Evolutionary conservation across 2,797 vertebrate species (phyloP).

Genomic region (Agapornis canus): DNA sequence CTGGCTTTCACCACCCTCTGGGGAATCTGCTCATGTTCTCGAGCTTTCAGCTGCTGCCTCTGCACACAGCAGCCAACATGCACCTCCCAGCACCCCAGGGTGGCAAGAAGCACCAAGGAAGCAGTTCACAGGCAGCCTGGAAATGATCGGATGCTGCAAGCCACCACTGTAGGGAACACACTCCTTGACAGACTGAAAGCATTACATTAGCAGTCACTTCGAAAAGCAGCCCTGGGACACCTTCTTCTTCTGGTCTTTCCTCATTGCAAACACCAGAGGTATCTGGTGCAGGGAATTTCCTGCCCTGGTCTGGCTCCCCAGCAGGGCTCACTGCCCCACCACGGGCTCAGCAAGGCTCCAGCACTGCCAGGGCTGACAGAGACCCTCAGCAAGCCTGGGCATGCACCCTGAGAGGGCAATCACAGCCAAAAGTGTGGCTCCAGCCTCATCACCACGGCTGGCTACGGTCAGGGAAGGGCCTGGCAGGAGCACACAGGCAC

Average conservation of each 20-base stretch:
- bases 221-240: not conserved
- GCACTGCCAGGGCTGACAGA: not conserved
- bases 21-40: not conserved
- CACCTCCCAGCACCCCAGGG: not conserved
- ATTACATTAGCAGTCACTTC: not conserved
- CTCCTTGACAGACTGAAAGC: not conserved
- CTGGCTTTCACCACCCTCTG: not conserved
- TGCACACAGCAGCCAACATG: not conserved
- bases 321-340: not conserved
- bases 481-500: not conserved
- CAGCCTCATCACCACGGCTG: fast-evolving
- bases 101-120: fast-evolving
- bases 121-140: not conserved
- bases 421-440: not conserved
- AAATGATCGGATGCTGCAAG: not conserved
- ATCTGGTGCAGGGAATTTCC: not conserved
- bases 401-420: fast-evolving
- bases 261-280: not conserved
- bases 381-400: too few species aligned
- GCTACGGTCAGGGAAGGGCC: not conserved
- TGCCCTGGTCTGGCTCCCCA: not conserved
- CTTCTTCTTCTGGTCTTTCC: not conserved
- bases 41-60: not conserved
- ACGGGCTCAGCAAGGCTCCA: fast-evolving
- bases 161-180: not conserved